These are phyloP conservation scores for Pecten maximus DNA, from an alignment of 2,888 invertebrate species.

Conservation along the genomic window DNA sequence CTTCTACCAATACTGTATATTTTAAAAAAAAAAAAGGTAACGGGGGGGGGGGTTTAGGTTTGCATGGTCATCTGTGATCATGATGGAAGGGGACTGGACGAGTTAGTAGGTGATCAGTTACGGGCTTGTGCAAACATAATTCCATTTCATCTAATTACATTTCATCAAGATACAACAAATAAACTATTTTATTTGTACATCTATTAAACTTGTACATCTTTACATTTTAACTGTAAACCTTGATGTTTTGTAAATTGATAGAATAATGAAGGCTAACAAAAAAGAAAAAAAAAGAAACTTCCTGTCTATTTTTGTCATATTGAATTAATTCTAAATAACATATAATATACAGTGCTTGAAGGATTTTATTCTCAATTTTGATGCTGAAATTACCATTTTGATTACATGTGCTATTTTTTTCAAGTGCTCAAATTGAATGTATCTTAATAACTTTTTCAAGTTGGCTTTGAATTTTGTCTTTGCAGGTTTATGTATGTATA, in stretches of 20 bases:
- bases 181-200: not conserved
- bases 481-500: not conserved
- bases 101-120: not conserved
- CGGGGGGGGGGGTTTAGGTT: not conserved
- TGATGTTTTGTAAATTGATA: not conserved
- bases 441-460: not conserved
- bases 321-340: not conserved
- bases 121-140: slow-evolving; percentile 13
- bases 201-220: not conserved
- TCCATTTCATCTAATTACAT: too few species aligned
- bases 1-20: not conserved
- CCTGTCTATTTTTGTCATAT: not conserved
- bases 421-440: too few species aligned
- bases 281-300: not conserved
- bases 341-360: slow-evolving; percentile 11
- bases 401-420: slow-evolving; percentile 6
- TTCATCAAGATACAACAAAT: not conserved
- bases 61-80: too few species aligned
- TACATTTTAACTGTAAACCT: not conserved
- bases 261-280: not conserved
- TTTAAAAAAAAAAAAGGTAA: too few species aligned
- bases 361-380: not conserved
- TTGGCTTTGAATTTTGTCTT: not conserved
- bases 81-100: not conserved
- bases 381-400: not conserved